Evolutionary conservation across 2,888 invertebrate genomes (phyloP).

Genomic region (Rhaphigaster nebulosa): DNA sequence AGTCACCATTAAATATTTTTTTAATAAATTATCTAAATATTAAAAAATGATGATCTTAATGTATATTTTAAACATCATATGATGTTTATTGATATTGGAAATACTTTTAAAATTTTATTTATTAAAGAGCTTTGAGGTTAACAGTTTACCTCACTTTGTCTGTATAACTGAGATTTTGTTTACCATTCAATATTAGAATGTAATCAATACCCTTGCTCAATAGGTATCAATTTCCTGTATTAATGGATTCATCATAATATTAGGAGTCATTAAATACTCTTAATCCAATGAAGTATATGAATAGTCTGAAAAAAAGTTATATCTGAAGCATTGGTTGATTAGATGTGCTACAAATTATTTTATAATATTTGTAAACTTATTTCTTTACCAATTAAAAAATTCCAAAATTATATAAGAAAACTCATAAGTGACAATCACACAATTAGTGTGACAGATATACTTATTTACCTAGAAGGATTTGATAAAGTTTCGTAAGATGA

Average conservation of each 20-base stretch:
- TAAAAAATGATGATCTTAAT: neutral
- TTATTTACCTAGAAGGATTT: neutral
- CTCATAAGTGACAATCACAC: neutral
- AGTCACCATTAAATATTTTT: neutral
- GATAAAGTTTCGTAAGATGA: neutral
- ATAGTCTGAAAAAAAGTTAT: neutral
- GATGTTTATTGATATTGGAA: neutral
- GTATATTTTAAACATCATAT: neutral
- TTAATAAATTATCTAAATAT: neutral
- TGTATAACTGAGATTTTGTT: neutral
- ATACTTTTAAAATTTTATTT: neutral
- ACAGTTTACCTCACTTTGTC: neutral
- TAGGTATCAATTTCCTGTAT: neutral
- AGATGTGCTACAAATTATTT: neutral
- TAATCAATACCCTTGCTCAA: neutral
- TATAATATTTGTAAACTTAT: neutral
- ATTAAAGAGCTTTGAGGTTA: neutral
- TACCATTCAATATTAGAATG: neutral
- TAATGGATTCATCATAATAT: too few species aligned
- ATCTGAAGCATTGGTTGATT: neutral
- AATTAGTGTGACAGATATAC: neutral
- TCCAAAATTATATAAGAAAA: neutral
- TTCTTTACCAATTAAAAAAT: neutral
- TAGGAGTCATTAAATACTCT: neutral
- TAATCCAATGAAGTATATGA: neutral